phyloP scores from a whole-genome alignment of 2,888 invertebrate species.

The Heliconius ismenius region DNA sequence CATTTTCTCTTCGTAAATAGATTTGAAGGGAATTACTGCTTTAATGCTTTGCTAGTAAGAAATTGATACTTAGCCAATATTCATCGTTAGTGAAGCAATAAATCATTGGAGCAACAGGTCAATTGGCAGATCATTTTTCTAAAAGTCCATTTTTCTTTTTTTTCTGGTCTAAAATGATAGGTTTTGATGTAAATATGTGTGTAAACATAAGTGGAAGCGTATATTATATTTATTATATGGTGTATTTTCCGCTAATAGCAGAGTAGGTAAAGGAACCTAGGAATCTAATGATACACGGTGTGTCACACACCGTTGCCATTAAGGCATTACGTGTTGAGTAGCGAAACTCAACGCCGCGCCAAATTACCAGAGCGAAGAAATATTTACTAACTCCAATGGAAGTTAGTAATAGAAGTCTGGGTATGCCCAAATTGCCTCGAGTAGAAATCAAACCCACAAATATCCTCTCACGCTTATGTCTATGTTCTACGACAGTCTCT shows the following conservation, averaged over 20 bases:
- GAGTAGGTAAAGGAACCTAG: neutral
- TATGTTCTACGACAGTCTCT: too few relatives aligned
- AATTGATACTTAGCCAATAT: neutral
- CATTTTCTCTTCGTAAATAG: neutral
- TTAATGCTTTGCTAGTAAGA: too few relatives aligned
- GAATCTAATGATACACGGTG: neutral
- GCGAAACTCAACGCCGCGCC: too few relatives aligned
- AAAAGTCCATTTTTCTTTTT: neutral
- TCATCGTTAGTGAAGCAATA: neutral
- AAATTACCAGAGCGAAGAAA: too few relatives aligned
- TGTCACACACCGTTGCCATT: neutral
- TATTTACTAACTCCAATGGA: too few relatives aligned
- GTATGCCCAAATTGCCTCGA: too few relatives aligned
- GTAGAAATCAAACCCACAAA: too few relatives aligned
- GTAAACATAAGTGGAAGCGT: neutral
- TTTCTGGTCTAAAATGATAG: neutral
- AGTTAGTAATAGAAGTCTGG: too few relatives aligned
- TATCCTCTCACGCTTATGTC: too few relatives aligned
- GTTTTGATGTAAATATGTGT: neutral
- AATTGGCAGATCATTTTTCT: neutral
- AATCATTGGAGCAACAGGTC: conserved; percentile 19
- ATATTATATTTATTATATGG: neutral
- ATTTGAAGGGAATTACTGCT: too few relatives aligned
- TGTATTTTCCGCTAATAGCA: neutral
- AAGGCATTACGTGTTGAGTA: neutral